Base-by-base conservation (phyloP, 1,140 invertebrate genomes). In the Oreohelix idahoensis region DNA sequence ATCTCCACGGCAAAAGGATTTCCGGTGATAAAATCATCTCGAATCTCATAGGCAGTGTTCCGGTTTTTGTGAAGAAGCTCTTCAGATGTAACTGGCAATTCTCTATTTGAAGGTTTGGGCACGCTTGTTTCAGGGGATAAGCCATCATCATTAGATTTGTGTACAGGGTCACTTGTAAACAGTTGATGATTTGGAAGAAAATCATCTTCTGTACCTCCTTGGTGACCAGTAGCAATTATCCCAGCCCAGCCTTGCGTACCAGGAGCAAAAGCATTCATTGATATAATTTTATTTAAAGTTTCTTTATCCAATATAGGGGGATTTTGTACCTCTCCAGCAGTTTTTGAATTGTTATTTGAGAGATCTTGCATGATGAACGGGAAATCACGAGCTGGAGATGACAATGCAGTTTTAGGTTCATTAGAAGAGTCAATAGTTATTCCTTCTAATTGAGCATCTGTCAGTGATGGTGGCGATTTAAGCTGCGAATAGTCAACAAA, bases 31-130 rank as follows among this genome's bases (percentile, higher is more conserved):
- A 88, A 49, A 81, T 90, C 89, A 70, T 89, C 89, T 36, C 88
- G 81, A 32, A 89, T 81, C 84, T 89, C 89, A 88, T 86, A 90
- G 5, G 88, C 88, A 58, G 88, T 84, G 0, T 87, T 88, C 10
- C 86, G 84, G 70, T 78, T 84, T 8, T 81, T 58, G 8, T 51
- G 17, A 29, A 38, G 26, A 35, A 0, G 17, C 26, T 10, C 26
- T n/a, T 71, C 29, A 8, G 32, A 32, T 45, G 39, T 36, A 45
- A 4, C 35, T 23, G 11, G 36, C 15, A 29, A 4, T 5, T 75
- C 26, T 4, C 39, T 45, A 10, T 75, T 13, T 8, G 39, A 45
- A 10, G 17, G 39, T 45, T 38, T 45, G 38, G 4, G 26, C 10
- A 58, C 38, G 15, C 39, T 45, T 45, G 32, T 39, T 23, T 75